Conservation (phyloP, 2,113 vertebrate genomes). For the Thomomys bottae region DNA sequence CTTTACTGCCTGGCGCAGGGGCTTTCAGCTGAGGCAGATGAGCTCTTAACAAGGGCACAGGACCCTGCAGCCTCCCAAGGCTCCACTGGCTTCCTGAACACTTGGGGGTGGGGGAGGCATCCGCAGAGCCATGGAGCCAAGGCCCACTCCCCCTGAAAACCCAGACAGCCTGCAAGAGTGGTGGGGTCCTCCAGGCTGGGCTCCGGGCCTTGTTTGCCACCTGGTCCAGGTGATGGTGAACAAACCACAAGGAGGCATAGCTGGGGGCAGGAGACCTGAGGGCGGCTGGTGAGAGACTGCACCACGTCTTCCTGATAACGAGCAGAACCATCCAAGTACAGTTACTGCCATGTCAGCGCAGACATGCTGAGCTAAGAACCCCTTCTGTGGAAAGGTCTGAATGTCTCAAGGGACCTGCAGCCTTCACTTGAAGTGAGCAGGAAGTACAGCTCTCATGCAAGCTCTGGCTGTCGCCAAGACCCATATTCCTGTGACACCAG, state of each 20-base stretch:
- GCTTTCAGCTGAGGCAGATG: not conserved
- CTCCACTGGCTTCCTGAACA: no score
- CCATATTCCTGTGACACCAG: not conserved
- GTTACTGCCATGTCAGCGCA: not conserved
- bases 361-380: no score
- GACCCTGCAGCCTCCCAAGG: not conserved
- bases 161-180: no score
- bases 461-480: not conserved
- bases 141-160: fast-evolving
- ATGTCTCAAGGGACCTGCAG: no score
- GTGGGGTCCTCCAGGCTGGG: not conserved
- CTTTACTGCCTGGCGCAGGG: fast-evolving
- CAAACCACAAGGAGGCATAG: not conserved
- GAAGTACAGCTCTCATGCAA: not conserved
- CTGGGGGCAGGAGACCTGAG: no score
- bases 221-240: not conserved
- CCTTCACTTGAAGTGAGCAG: fast-evolving
- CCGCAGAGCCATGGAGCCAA: no score
- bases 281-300: no score
- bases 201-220: fast-evolving
- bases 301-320: no score
- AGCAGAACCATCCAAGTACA: not conserved
- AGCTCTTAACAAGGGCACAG: not conserved
- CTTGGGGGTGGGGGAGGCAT: no score
- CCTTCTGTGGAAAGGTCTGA: no score